These are phyloP conservation scores for Laupala kohalensis DNA, from an alignment of 1,140 invertebrate species.

Conservation along the genomic window DNA sequence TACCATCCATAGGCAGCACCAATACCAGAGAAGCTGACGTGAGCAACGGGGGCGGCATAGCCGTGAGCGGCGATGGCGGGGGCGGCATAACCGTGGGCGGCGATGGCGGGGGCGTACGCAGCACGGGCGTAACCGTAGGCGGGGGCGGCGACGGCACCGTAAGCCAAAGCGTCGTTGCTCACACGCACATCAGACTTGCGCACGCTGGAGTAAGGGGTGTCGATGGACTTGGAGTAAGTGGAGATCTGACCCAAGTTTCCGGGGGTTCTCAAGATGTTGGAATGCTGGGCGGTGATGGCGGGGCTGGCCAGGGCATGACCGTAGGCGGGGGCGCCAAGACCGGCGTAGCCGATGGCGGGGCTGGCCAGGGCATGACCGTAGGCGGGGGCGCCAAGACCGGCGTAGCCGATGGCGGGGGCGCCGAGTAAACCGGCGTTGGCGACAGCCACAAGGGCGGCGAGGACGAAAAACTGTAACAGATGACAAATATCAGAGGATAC, in stretches of 20 bases:
- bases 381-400: constrained; percentile 12
- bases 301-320: constrained; percentile 14
- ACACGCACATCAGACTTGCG: constrained; percentile 19
- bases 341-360: neutral
- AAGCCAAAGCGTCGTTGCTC: constrained; percentile 19
- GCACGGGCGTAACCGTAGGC: constrained; percentile 19
- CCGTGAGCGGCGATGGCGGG: constrained; percentile 14
- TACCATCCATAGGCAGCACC: constrained; percentile 6
- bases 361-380: constrained; percentile 14
- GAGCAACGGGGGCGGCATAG: neutral
- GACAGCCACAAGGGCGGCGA: constrained; percentile 21
- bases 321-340: neutral
- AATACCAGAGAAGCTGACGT: constrained; percentile 4
- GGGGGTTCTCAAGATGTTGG: constrained; percentile 16
- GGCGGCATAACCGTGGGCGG: neutral
- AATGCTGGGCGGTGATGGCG: constrained; percentile 13
- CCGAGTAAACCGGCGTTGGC: neutral
- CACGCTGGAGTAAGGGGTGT: constrained; percentile 20
- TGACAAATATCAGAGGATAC: constrained; percentile 4
- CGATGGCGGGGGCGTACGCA: neutral
- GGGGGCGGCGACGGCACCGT: constrained; percentile 10
- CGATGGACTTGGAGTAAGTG: constrained; percentile 18
- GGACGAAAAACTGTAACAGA: constrained; percentile 13
- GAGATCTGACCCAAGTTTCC: constrained; percentile 16
- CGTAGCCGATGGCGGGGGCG: neutral